Conservation (phyloP, 2,888 invertebrate species). For the Protonemura montana region DNA sequence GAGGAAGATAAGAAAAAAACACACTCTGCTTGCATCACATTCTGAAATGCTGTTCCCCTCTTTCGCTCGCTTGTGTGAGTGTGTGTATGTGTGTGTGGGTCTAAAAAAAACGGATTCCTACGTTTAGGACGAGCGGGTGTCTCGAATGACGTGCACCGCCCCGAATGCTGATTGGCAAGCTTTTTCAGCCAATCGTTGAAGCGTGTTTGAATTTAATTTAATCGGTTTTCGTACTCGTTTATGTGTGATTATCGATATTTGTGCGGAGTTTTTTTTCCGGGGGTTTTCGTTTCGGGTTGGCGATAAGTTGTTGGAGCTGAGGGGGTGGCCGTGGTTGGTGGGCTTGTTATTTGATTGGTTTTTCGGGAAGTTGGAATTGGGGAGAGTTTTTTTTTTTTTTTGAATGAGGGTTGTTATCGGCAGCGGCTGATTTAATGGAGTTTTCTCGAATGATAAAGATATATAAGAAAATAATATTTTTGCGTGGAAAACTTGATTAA, state of each 20-base stretch:
- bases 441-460: neutral
- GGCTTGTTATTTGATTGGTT: neutral
- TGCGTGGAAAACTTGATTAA: too few species aligned
- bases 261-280: neutral
- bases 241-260: neutral
- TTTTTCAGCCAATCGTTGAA: constrained; percentile 1
- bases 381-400: neutral
- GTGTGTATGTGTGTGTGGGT: neutral
- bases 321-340: neutral
- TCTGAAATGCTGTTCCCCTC: constrained; percentile 14
- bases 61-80: neutral
- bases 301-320: neutral
- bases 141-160: constrained; percentile 41
- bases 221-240: neutral
- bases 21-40: constrained; percentile 16
- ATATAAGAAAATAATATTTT: too few species aligned
- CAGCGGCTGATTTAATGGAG: neutral
- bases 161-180: constrained; percentile 39
- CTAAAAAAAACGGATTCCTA: constrained; percentile 24
- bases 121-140: constrained; percentile 50
- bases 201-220: neutral
- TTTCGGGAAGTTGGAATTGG: neutral
- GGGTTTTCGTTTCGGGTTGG: neutral
- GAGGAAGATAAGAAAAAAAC: constrained; percentile 2
- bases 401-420: neutral